These are phyloP conservation scores for Lineus longissimus DNA, from an alignment of 1,140 invertebrate species.

Conservation along the genomic window DNA sequence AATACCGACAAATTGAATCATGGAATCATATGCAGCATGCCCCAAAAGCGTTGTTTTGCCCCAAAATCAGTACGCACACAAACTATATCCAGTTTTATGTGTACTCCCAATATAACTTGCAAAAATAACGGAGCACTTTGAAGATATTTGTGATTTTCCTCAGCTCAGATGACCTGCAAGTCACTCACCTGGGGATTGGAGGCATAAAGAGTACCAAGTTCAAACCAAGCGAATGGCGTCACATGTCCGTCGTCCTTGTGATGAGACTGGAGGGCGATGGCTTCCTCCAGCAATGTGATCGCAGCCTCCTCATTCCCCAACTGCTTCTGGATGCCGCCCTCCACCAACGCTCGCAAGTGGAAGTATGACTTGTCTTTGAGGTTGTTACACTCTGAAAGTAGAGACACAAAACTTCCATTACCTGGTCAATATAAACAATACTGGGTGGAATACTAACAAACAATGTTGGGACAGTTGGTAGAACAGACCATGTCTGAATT, in stretches of 20 bases:
- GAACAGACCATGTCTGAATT: too few relatives aligned
- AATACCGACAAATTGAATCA: too few relatives aligned
- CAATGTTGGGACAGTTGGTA: too few relatives aligned
- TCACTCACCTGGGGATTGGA: slow-evolving; percentile 55
- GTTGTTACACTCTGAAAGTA: slow-evolving; percentile 10
- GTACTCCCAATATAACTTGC: too few relatives aligned
- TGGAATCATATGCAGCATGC: too few relatives aligned
- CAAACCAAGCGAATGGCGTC: slow-evolving; percentile 67
- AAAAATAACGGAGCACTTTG: too few relatives aligned
- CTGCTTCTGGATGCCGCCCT: slow-evolving; percentile 45
- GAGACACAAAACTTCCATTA: background rate
- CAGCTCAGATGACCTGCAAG: too few relatives aligned
- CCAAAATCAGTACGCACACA: too few relatives aligned
- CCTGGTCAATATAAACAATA: background rate
- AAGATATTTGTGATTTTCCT: too few relatives aligned
- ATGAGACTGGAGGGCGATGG: slow-evolving; percentile 53
- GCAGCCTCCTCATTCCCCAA: slow-evolving; percentile 43
- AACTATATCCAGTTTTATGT: too few relatives aligned
- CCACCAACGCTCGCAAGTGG: slow-evolving; percentile 47
- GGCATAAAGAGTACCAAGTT: slow-evolving; percentile 60
- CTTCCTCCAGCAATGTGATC: slow-evolving; percentile 51
- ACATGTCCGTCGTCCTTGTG: slow-evolving; percentile 61
- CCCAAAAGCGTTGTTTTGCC: too few relatives aligned
- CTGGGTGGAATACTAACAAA: too few relatives aligned
- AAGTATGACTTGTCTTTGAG: slow-evolving; percentile 34